Evolutionary conservation across 2,888 invertebrate species (phyloP), one percentile per base, ranked within the genome.

Genomic region (Cantharis flavilabris): DNA sequence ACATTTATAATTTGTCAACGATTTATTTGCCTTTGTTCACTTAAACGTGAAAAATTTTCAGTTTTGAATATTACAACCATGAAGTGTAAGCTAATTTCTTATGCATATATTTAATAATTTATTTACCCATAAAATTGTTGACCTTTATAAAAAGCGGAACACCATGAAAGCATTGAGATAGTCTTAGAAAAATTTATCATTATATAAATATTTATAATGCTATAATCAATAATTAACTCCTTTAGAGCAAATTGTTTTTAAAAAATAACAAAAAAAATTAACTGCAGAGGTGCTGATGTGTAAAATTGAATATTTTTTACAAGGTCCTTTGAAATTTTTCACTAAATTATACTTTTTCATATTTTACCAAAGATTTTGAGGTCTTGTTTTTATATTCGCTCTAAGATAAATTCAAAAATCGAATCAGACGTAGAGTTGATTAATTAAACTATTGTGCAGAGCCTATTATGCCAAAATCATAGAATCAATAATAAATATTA

Each of bases 121-220:
- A 67, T 67, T 67, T 67, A 26, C 26, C 26, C 26, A 67, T 67
- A 67, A 67, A 67, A 67, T 67, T 67, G 65, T 67, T 67, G 65
- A 67, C 65, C 65, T 67, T 67, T 67, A 67, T 26, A 67, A 67
- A 67, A 67, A 67, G 65, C 65, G 65, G 65, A 67, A 67, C 20
- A 67, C 65, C 65, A 67, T 67, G 65, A 67, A 67, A 23, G 65
- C 26, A 23, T 67, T 67, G 26, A 67, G 65, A 67, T 67, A 67
- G 65, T 20, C 65, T 67, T 67, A 18, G 26, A 67, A 67, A 67
- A 67, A 23, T 67, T 67, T 23, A n/a, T 64, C 18, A 26, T 23
- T 18, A 67, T 49, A 49, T 49, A 49, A 49, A 49, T 49, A 49
- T 49, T 49, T 49, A 49, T 49, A 49, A 49, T 49, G 49, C 49